Evolutionary conservation across 1,140 invertebrate species (phyloP), one percentile per base, ranked within the genome.

Genomic region (Tetragnatha versicolor): DNA sequence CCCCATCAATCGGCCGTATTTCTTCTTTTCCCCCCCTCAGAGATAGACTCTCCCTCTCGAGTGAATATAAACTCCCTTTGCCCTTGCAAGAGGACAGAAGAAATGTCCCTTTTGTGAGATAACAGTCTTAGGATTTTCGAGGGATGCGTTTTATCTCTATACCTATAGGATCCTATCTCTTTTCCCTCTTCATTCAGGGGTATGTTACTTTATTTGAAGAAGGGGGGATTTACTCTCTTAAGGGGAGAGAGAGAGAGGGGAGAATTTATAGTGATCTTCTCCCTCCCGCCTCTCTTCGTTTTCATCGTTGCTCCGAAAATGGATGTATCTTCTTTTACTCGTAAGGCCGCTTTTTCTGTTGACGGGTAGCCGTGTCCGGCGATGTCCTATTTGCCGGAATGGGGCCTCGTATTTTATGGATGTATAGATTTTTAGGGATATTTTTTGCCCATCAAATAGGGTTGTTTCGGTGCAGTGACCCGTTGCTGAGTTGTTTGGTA

Each of bases 81-180:
- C n/a, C n/a, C 35, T 14, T 31, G 42, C 14, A 66, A 53, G 63
- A 66, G 42, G 63, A 66, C 39, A 66, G 20, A 25, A 31, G 31
- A 68, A 68, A 9, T 61, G 47, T 39, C 33, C 33, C 39, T 25
- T 39, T 14, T 35, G 14, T 70, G 25, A 70, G 68, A 70, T 70
- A 70, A 70, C 68, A 37, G 33, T 22, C 47, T 39, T 39, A 70
- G 33, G 68, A 55, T 39, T 66, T 66, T 14, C 39, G 7, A 12
- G 17, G 33, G 27, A 33, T 31, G 51, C 51, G 39, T 53, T 70
- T 70, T 70, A 70, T 70, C 68, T 70, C 31, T 39, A 70, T 70
- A 55, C 47, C 51, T 55, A 25, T 22, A 14, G 20, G 47, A 14
- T 33, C 7, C 29, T n/a, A 17, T 12, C n/a, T 22, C 33, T 39